phyloP scores from a whole-genome alignment of 2,888 invertebrate species.

The Monopis laevigella region DNA sequence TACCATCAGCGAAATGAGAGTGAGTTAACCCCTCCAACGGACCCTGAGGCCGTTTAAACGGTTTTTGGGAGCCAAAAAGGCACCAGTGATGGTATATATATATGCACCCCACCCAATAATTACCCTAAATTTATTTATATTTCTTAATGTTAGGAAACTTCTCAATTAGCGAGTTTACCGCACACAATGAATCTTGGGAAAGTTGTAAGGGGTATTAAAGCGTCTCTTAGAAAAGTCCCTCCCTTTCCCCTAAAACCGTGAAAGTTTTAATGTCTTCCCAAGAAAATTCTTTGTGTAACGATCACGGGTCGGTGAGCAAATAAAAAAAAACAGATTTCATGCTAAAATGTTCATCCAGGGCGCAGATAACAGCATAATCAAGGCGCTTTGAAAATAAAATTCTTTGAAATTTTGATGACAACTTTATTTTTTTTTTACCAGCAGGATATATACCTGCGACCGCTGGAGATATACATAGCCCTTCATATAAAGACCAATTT shows the following conservation, averaged over 20 bases:
- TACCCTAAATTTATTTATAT: neutral
- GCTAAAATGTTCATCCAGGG: constrained; percentile 5
- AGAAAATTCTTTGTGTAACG: constrained; percentile 32
- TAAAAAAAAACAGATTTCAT: constrained; percentile 28
- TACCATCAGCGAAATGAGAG: too few species aligned
- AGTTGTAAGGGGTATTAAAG: constrained; percentile 35
- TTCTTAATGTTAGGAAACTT: constrained; percentile 23
- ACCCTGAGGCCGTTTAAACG: too few species aligned
- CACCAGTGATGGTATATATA: too few species aligned
- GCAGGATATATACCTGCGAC: too few species aligned
- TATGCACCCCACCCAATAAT: too few species aligned
- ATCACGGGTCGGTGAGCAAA: constrained; percentile 28
- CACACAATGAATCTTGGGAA: constrained; percentile 32
- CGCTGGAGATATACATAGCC: too few species aligned
- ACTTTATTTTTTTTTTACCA: too few species aligned
- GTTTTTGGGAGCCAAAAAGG: too few species aligned
- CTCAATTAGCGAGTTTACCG: constrained; percentile 39
- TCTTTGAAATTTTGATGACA: too few species aligned
- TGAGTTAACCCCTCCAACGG: too few species aligned
- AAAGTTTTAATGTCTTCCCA: constrained; percentile 51
- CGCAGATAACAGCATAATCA: constrained; percentile 1
- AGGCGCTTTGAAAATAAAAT: too few species aligned
- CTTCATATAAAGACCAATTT: too few species aligned
- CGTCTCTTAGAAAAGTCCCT: constrained; percentile 29
- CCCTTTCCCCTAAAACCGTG: constrained; percentile 28